phyloP scores from a whole-genome alignment of 37 sponge, comb jelly and placozoan genomes.

The Theonella swinhoei region DNA sequence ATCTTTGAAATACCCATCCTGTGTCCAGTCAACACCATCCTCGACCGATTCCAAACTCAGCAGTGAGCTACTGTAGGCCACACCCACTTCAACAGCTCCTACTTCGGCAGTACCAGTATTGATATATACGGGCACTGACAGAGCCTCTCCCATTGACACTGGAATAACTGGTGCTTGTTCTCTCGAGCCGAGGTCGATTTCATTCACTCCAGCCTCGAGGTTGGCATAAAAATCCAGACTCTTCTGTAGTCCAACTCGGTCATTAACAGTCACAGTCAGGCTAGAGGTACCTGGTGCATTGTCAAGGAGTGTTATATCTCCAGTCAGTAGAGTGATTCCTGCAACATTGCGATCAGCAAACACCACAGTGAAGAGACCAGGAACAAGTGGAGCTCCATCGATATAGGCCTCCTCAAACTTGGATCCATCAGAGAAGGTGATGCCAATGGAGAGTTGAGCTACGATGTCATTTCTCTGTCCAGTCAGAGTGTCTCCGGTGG shows the following conservation, averaged over 20 bases:
- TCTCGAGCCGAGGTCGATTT: conserved; percentile 57
- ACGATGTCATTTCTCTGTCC: conserved; percentile 3
- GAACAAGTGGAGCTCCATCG: conserved; percentile 9
- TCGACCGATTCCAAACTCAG: conserved; percentile 32
- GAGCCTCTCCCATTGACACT: not conserved
- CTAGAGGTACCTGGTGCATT: conserved; percentile 20
- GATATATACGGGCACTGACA: conserved; percentile 52
- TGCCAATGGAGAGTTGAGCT: conserved; percentile 9
- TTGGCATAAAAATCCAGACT: conserved; percentile 47
- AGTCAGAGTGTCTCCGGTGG: conserved; percentile 6
- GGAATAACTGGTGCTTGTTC: conserved; percentile 25
- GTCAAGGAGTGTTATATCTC: conserved; percentile 40
- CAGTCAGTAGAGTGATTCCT: conserved; percentile 18
- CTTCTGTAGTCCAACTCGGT: not conserved
- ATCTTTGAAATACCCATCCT: conserved; percentile 2
- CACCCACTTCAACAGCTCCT: conserved; percentile 58
- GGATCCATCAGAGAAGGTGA: conserved; percentile 57
- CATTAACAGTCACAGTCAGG: conserved; percentile 38
- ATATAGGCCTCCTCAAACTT: conserved; percentile 41
- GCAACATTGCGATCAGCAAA: conserved; percentile 8
- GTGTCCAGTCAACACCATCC: conserved; percentile 21
- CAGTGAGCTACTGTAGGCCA: conserved; percentile 35
- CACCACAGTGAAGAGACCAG: conserved; percentile 22
- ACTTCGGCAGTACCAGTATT: conserved; percentile 12
- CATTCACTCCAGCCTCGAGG: conserved; percentile 40